These are phyloP conservation scores for Phoeniculus purpureus DNA, from an alignment of 2,797 vertebrate genomes.

Conservation along the genomic window DNA sequence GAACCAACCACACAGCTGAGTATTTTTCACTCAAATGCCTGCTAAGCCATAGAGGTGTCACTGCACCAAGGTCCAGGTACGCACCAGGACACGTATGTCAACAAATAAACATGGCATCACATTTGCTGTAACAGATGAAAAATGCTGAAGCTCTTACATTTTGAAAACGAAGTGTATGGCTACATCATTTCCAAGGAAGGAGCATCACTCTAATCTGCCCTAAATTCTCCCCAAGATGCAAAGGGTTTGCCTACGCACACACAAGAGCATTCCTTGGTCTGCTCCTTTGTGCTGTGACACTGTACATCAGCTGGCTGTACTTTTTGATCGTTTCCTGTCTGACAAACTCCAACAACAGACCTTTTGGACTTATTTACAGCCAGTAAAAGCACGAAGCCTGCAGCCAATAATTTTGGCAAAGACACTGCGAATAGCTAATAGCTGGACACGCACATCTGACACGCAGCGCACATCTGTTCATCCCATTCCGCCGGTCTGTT, in stretches of 20 bases:
- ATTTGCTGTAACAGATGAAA: neutral
- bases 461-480: conserved; percentile 30
- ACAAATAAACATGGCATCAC: neutral
- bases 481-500: neutral
- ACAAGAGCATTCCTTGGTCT: neutral
- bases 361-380: neutral
- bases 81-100: neutral
- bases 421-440: conserved; percentile 1
- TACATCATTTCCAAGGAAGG: neutral
- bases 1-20: neutral
- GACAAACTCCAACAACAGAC: neutral
- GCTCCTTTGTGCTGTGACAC: neutral
- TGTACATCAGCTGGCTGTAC: neutral
- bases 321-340: neutral
- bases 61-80: neutral
- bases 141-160: neutral
- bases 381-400: neutral
- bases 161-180: neutral
- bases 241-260: neutral
- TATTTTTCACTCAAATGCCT: neutral
- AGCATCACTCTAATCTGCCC: neutral
- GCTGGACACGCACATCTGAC: neutral
- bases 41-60: neutral
- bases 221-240: accelerated
- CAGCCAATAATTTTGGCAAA: conserved; percentile 3